Conservation (phyloP, 2,888 invertebrate species). For the Autographa gamma region DNA sequence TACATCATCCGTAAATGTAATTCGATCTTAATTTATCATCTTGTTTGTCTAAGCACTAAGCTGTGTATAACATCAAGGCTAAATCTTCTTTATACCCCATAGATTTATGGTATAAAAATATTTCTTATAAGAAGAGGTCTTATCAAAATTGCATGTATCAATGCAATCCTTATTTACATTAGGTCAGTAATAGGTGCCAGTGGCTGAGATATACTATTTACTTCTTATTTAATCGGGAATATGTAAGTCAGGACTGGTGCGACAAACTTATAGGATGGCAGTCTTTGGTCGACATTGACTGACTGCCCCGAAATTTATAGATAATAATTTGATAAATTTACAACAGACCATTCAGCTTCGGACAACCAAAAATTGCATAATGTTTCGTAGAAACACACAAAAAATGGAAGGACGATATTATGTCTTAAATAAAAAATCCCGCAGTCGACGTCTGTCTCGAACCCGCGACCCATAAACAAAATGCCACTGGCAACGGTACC, state of each 20-base stretch:
- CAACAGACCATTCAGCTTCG: no score
- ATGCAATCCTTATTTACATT: no score
- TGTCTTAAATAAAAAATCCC: conserved; percentile 39
- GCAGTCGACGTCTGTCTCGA: conserved; percentile 60
- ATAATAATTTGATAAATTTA: no score
- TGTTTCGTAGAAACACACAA: neutral
- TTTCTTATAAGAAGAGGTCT: no score
- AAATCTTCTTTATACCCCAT: neutral
- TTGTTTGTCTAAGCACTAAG: conserved; percentile 2
- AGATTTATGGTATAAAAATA: no score
- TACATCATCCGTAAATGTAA: conserved; percentile 7
- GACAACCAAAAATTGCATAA: neutral
- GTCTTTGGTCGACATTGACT: no score
- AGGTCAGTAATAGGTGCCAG: no score
- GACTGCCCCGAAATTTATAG: no score
- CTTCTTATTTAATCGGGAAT: no score
- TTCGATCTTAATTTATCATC: conserved; percentile 8
- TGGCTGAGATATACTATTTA: no score
- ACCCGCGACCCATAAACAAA: conserved; percentile 77
- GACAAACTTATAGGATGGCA: no score
- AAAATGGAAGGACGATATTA: conserved; percentile 21
- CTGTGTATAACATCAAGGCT: neutral
- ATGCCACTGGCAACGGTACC: conserved; percentile 74
- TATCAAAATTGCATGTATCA: neutral
- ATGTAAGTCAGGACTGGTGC: no score